These are phyloP conservation scores for Lepilemur septentrionalis DNA, from an alignment of 2,797 vertebrate genomes.

Conservation along the genomic window DNA sequence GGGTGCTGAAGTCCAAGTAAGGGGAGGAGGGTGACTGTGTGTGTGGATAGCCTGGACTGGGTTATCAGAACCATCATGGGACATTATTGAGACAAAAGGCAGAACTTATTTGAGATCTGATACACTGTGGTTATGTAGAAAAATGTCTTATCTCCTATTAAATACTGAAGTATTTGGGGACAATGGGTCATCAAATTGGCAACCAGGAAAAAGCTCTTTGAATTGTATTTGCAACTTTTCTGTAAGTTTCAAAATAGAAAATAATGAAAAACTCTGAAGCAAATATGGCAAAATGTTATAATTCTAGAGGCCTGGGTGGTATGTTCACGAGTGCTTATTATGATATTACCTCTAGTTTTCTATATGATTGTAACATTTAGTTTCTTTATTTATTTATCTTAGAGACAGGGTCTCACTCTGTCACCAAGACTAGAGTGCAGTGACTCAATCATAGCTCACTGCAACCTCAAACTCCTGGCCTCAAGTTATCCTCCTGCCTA, in stretches of 20 bases:
- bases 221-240: not conserved
- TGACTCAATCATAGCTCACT: not conserved
- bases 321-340: not conserved
- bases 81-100: not conserved
- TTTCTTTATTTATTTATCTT: not conserved
- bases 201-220: not conserved
- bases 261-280: not conserved
- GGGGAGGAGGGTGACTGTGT: not conserved
- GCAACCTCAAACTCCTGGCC: not conserved
- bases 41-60: not conserved
- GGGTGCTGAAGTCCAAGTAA: not conserved
- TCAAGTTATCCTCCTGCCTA: not conserved
- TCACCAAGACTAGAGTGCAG: not conserved
- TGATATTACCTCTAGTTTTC: not conserved
- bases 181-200: not conserved
- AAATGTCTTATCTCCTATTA: not conserved
- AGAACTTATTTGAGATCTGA: not conserved
- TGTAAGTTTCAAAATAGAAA: conserved; percentile 31
- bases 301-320: not conserved
- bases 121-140: not conserved
- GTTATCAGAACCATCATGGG: not conserved
- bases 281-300: not conserved
- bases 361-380: not conserved
- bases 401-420: not conserved
- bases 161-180: not conserved